These are phyloP conservation scores for Chromobotia macracanthus DNA, from an alignment of 2,797 vertebrate genomes.

Conservation along the genomic window DNA sequence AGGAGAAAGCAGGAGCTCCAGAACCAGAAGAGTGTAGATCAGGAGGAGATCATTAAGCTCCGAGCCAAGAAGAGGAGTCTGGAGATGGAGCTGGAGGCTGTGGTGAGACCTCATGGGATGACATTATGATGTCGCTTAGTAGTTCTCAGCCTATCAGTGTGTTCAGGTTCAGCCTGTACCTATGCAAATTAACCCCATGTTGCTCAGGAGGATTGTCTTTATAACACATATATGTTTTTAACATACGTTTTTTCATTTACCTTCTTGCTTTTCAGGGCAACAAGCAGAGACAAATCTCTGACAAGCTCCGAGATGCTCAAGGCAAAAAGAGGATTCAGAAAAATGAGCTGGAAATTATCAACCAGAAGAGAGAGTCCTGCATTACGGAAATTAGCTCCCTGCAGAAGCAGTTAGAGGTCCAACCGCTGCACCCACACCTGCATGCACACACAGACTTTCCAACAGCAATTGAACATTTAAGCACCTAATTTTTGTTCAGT, in stretches of 20 bases:
- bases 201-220: too few species aligned
- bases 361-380: slow-evolving; percentile 86
- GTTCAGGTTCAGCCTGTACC: not conserved
- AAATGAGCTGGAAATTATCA: slow-evolving; percentile 86
- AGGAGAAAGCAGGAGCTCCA: slow-evolving; percentile 88
- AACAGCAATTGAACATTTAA: not conserved
- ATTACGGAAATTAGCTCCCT: slow-evolving; percentile 87
- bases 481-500: not conserved
- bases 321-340: slow-evolving; percentile 85
- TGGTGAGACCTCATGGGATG: slow-evolving; percentile 77
- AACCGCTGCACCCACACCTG: slow-evolving; percentile 42
- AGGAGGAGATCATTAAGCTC: slow-evolving; percentile 87
- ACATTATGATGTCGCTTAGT: not conserved
- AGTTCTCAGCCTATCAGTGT: not conserved
- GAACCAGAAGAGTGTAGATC: slow-evolving; percentile 85
- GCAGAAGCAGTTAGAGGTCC: slow-evolving; percentile 89
- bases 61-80: slow-evolving; percentile 91
- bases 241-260: not conserved
- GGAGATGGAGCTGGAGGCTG: slow-evolving; percentile 91
- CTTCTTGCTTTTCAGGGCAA: slow-evolving; percentile 77
- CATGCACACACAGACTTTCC: not conserved
- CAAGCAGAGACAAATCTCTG: slow-evolving; percentile 93
- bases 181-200: too few species aligned
- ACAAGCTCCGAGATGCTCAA: slow-evolving; percentile 85
- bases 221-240: not conserved